Evolutionary conservation across 2,888 invertebrate species (phyloP).

Genomic region (Melolontha melolontha): DNA sequence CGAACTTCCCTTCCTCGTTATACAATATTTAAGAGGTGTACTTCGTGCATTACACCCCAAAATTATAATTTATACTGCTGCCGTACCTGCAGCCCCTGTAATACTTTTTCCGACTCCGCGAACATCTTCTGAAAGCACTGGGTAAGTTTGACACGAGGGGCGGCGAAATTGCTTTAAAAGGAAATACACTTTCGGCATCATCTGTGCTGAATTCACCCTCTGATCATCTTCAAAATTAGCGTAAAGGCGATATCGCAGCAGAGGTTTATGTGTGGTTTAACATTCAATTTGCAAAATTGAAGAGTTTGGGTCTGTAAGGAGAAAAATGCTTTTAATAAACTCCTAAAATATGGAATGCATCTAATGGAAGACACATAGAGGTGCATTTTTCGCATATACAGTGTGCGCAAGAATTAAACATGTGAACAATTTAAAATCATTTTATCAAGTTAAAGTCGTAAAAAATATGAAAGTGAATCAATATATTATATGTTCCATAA

Average conservation of each 20-base stretch:
- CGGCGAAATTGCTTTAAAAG: neutral
- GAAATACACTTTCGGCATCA: neutral
- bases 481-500: too few relatives aligned
- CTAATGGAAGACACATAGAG: neutral
- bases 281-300: neutral
- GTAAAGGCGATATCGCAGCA: neutral
- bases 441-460: too few relatives aligned
- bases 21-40: slow-evolving; percentile 25
- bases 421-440: too few relatives aligned
- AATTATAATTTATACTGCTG: slow-evolving; percentile 17
- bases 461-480: too few relatives aligned
- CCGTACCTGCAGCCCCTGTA: slow-evolving; percentile 1
- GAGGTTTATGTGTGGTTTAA: slow-evolving; percentile 1
- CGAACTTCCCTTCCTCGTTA: slow-evolving; percentile 16
- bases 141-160: slow-evolving; percentile 8
- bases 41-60: slow-evolving; percentile 15
- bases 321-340: neutral
- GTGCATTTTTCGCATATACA: too few relatives aligned
- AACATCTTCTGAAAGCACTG: slow-evolving; percentile 10
- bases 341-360: neutral
- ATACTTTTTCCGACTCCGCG: neutral
- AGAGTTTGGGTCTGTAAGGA: neutral
- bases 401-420: too few relatives aligned
- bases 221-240: too few relatives aligned
- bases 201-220: neutral